Conservation (phyloP, 2,113 vertebrate species). For the Syngnathus floridae region DNA sequence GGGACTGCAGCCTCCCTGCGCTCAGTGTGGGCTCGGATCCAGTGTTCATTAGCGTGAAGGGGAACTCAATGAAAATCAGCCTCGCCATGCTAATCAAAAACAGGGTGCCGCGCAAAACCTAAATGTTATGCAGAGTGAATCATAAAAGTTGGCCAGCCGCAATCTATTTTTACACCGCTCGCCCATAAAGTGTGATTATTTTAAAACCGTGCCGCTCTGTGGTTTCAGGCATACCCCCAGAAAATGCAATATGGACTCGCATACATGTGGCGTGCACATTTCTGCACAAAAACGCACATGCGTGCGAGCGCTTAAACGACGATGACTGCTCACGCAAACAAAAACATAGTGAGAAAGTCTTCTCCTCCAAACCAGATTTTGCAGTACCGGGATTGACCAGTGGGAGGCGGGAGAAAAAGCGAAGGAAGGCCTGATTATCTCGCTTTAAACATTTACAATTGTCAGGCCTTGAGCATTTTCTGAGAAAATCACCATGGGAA, state of each 20-base stretch:
- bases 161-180: slow-evolving; percentile 65
- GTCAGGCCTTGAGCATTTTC: not conserved
- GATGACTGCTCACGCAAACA: not conserved
- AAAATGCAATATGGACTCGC: slow-evolving; percentile 7
- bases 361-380: not conserved
- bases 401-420: not conserved
- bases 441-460: not conserved
- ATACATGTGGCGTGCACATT: slow-evolving; percentile 15
- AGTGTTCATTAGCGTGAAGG: slow-evolving; percentile 59
- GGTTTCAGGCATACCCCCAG: slow-evolving; percentile 40
- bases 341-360: not conserved
- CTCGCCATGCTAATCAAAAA: slow-evolving; percentile 63
- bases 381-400: not conserved
- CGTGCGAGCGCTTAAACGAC: slow-evolving; percentile 44
- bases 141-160: slow-evolving; percentile 59
- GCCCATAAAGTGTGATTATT: slow-evolving; percentile 63
- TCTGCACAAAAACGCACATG: slow-evolving; percentile 25
- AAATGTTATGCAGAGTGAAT: slow-evolving; percentile 67
- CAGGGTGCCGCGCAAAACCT: slow-evolving; percentile 50
- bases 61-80: slow-evolving; percentile 58
- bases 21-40: slow-evolving; percentile 60
- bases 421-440: too few relatives aligned
- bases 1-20: slow-evolving; percentile 50
- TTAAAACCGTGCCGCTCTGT: slow-evolving; percentile 50
- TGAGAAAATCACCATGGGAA: not conserved